Evolutionary conservation across 2,113 vertebrate species (phyloP).

Genomic region (Gambusia holbrooki): DNA sequence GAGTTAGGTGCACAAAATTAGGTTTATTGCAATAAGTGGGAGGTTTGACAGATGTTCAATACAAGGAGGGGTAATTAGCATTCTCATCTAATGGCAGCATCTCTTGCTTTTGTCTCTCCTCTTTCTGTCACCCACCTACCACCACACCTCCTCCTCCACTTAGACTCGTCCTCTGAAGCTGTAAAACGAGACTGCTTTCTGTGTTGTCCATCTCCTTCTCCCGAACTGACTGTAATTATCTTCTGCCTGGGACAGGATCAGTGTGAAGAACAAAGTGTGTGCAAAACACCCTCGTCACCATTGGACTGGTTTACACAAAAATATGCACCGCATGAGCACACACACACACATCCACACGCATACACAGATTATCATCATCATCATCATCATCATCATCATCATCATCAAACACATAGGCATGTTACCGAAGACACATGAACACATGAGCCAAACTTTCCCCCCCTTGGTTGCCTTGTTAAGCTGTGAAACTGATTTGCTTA

Average conservation of each 20-base stretch:
- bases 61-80: slow-evolving; percentile 70
- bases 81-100: slow-evolving; percentile 53
- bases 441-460: slow-evolving; percentile 50
- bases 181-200: slow-evolving; percentile 69
- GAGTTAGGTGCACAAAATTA: slow-evolving; percentile 24
- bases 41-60: slow-evolving; percentile 65
- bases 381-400: slow-evolving; percentile 28
- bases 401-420: slow-evolving; percentile 20
- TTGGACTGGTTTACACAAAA: slow-evolving; percentile 70
- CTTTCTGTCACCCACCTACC: slow-evolving; percentile 26
- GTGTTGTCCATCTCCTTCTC: slow-evolving; percentile 72
- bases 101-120: slow-evolving; percentile 43
- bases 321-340: slow-evolving; percentile 48
- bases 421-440: slow-evolving; percentile 8
- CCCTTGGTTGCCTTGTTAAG: slow-evolving; percentile 71
- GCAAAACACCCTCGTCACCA: slow-evolving; percentile 71
- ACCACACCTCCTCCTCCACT: slow-evolving; percentile 17
- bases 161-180: slow-evolving; percentile 75
- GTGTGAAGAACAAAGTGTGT: slow-evolving; percentile 79
- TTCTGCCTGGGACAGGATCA: slow-evolving; percentile 76
- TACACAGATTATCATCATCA: slow-evolving; percentile 18
- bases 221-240: slow-evolving; percentile 80
- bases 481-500: slow-evolving; percentile 72
- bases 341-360: slow-evolving; percentile 6
- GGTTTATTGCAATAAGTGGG: slow-evolving; percentile 39